These are phyloP conservation scores for Hoplostethus atlanticus DNA, from an alignment of 2,797 vertebrate genomes.

Conservation along the genomic window DNA sequence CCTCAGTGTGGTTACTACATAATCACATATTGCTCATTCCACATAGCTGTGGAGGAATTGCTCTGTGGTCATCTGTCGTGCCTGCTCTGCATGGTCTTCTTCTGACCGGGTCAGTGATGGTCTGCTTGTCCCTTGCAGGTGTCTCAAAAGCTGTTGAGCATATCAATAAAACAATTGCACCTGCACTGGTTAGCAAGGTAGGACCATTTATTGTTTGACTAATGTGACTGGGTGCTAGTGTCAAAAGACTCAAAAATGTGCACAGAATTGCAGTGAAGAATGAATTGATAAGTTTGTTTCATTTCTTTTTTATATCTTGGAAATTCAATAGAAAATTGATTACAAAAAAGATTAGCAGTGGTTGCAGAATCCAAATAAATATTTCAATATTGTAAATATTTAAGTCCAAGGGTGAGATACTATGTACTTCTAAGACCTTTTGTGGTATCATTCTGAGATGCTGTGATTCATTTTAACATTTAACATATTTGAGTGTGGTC, in stretches of 20 bases:
- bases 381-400: neutral
- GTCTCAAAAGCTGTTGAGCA: slow-evolving; percentile 99
- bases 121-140: slow-evolving; percentile 98
- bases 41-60: slow-evolving; percentile 14
- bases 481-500: slow-evolving; percentile 19
- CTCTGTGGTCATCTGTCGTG: slow-evolving; percentile 80
- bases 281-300: neutral
- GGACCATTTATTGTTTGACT: slow-evolving; percentile 87
- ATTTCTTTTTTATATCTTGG: neutral
- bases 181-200: slow-evolving; percentile 99
- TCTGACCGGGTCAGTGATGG: slow-evolving; percentile 86
- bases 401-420: slow-evolving; percentile 9
- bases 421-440: neutral
- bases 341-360: neutral
- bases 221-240: slow-evolving; percentile 59
- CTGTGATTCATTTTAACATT: slow-evolving; percentile 35
- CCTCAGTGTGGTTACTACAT: slow-evolving; percentile 1
- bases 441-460: slow-evolving; percentile 12
- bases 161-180: slow-evolving; percentile 99
- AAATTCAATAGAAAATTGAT: slow-evolving; percentile 1
- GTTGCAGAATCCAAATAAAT: neutral
- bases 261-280: neutral
- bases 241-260: slow-evolving; percentile 4
- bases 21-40: neutral
- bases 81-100: slow-evolving; percentile 84